Evolutionary conservation across 2,797 vertebrate genomes (phyloP).

Genomic region (Limnodromus scolopaceus): DNA sequence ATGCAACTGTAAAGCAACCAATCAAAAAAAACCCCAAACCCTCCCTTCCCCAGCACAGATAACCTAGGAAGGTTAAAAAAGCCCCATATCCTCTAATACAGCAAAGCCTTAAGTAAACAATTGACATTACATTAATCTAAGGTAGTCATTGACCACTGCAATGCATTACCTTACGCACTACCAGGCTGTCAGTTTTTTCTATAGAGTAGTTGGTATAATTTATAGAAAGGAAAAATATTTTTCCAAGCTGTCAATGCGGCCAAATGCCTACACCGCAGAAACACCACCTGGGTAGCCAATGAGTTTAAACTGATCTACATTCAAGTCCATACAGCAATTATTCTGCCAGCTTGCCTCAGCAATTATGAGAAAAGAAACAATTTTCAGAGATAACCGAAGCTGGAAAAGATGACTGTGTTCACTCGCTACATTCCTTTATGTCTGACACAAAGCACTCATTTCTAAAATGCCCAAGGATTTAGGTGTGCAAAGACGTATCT

Average conservation of each 20-base stretch:
- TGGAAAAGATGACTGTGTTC: background rate
- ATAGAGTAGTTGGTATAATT: background rate
- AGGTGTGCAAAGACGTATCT: background rate
- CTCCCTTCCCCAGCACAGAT: background rate
- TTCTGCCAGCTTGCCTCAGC: constrained; percentile 24
- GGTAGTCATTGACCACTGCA: background rate
- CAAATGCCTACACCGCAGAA: background rate
- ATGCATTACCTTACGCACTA: background rate
- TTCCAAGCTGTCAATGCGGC: background rate
- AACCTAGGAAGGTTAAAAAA: background rate
- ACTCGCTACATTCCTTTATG: background rate
- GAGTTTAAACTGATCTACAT: background rate
- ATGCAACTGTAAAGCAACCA: background rate
- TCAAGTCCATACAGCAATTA: constrained; percentile 22
- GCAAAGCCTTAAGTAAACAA: background rate
- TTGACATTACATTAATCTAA: background rate
- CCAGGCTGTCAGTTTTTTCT: background rate
- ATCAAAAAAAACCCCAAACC: background rate
- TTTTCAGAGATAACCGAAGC: background rate
- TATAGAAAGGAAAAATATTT: background rate
- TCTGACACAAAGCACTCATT: constrained; percentile 5
- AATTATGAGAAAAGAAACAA: constrained; percentile 23
- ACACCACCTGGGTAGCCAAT: background rate
- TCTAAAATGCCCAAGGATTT: constrained; percentile 40
- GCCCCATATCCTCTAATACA: background rate